Evolutionary conservation across 2,888 invertebrate genomes (phyloP), one percentile per base, ranked within the genome.

Genomic region (Caradrina kadenii): DNA sequence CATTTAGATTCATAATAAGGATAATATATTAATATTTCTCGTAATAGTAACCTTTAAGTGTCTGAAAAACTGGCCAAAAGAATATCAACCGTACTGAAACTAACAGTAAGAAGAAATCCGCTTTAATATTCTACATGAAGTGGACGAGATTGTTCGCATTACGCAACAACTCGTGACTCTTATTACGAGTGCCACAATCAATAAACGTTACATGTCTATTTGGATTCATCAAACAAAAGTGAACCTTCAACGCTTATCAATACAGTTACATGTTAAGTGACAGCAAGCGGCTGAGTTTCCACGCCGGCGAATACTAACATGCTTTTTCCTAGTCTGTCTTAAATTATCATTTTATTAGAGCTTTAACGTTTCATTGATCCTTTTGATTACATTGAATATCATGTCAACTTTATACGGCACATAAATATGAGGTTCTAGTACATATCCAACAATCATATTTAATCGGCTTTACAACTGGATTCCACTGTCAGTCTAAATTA

Each of bases 91-190:
- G 10, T 22, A 61, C 53, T 72, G 70, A 61, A 72, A 45, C 59
- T 73, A 71, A 69, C 60, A 69, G 21, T 83, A 77, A 81, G 79
- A 79, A 77, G 85, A 86, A 87, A 85, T 81, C 76, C 75, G 76
- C 87, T 89, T 90, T 84, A 86, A 80, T 89, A 90, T 90, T 89
- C 89, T 73, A 86, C 87, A 89, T 89, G 87, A 90, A 92, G 83
- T 89, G 88, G 86, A 86, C 87, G 86, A 92, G 91, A 93, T 91
- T 91, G 91, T 90, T 87, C 86, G 89, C 87, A 90, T 95, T 95
- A 94, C 94, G 94, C 88, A 96, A 96, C 90, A 92, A 90, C 95
- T 94, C 95, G 95, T 96, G 95, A 96, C 93, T 95, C 91, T 91
- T 91, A 91, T 94, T 93, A 93, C 89, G 80, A 88, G 81, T 85